Evolutionary conservation across 2,888 invertebrate species (phyloP), one percentile per base, ranked within the genome.

Genomic region (Terebella lapidaria): DNA sequence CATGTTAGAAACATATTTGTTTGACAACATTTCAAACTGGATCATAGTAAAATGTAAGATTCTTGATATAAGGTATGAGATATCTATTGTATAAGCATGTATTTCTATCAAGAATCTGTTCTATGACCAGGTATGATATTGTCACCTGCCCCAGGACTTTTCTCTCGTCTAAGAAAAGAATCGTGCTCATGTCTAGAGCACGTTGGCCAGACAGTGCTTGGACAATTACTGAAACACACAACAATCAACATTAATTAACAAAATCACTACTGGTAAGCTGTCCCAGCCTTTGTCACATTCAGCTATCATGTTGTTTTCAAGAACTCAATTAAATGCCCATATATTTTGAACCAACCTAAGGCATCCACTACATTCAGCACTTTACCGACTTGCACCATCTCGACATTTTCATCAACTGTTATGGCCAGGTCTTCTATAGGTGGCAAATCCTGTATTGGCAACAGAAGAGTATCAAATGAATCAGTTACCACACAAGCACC

Each of bases 151-250:
- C 81, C 51, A 82, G 62, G n/a, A 76, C 85, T 63, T 88, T 86
- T 2, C 91, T 90, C 69, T 87, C 86, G 18, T 92, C 89, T 61
- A 92, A 76, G 78, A 96, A 96, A 57, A 96, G 81, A 18, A 94
- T 86, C 0, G 91, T 90, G 65, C 94, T 94, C 67, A 93, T 81
- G 82, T 94, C 89, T 58, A 94, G 85, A 0, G 92, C 87, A 53
- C 91, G 89, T 22, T 87, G 87, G 59, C 86, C 86, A 15, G 88
- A 86, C 4, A 63, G 65, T 0, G 70, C 67, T 59, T 76, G 71
- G 2, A 76, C 67, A 26, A 76, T 66, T 20, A 60, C 66, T 66
- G 42, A 10, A 54, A 63, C 10, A 35, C 35, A 10, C 10, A 18
- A 35, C 10, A 35, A 35, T 15, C 35, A 10, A 35, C 10, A 35